Evolutionary conservation across 2,113 vertebrate species (phyloP).

Genomic region (Myotis lucifugus): DNA sequence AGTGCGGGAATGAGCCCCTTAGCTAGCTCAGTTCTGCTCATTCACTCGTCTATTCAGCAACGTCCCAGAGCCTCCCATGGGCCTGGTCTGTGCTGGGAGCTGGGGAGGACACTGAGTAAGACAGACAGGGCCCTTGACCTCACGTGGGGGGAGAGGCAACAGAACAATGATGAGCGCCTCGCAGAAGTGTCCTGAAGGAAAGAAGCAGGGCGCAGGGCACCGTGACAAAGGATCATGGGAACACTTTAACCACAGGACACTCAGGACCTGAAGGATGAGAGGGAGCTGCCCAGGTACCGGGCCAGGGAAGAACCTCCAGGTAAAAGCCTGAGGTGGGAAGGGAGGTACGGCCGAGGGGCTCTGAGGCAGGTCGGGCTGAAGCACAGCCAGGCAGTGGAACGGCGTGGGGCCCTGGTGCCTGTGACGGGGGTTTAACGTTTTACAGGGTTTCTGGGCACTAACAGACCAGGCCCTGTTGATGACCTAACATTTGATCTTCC

Average conservation of each 20-base stretch:
- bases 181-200: neutral
- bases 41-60: neutral
- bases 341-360: rapidly evolving
- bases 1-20: rapidly evolving
- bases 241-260: neutral
- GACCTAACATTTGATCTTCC: neutral
- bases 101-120: neutral
- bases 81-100: neutral
- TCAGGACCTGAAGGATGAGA: neutral
- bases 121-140: neutral
- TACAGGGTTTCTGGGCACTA: neutral
- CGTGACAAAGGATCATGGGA: neutral
- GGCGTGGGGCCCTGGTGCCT: neutral
- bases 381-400: neutral
- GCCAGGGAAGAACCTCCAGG: neutral
- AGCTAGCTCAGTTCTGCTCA: neutral
- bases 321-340: neutral
- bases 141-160: neutral
- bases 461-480: neutral
- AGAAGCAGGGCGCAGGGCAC: neutral
- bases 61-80: neutral
- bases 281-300: neutral
- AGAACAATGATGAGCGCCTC: rapidly evolving
- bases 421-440: rapidly evolving
- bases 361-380: neutral